Evolutionary conservation across 2,113 vertebrate genomes (phyloP).

Genomic region (Ibidorhyncha struthersii): DNA sequence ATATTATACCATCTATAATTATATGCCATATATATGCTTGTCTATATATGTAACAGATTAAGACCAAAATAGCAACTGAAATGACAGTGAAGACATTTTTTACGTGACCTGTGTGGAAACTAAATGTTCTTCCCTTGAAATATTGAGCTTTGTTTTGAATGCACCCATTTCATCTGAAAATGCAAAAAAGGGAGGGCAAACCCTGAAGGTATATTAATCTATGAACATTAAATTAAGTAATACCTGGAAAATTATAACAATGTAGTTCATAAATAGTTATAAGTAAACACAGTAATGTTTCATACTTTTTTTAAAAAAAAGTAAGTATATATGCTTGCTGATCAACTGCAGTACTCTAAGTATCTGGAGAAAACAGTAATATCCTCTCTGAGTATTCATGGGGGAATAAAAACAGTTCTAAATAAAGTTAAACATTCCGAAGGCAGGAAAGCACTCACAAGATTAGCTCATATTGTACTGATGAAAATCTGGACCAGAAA

Average conservation of each 20-base stretch:
- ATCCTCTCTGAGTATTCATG: constrained; percentile 61
- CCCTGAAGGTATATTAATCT: not conserved
- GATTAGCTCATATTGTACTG: constrained; percentile 59
- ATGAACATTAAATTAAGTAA: not conserved
- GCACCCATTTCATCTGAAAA: not conserved
- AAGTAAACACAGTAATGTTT: not conserved
- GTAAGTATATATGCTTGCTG: not conserved
- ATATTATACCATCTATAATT: not conserved
- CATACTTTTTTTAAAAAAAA: not conserved
- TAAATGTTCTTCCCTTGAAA: not conserved
- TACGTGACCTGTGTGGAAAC: not conserved
- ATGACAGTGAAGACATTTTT: not conserved
- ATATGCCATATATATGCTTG: not conserved
- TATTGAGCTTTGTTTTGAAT: not conserved
- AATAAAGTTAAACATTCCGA: constrained; percentile 58
- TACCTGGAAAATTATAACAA: not conserved
- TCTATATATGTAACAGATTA: not conserved
- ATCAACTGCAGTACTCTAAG: constrained; percentile 16
- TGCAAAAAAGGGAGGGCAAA: not conserved
- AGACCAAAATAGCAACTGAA: not conserved
- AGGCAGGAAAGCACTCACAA: constrained; percentile 25
- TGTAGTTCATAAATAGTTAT: not conserved
- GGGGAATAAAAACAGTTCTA: constrained; percentile 67
- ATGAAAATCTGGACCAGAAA: constrained; percentile 59
- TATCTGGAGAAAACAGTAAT: constrained; percentile 67